phyloP scores from a whole-genome alignment of 2,797 vertebrate genomes.

The Bradypodion pumilum region DNA sequence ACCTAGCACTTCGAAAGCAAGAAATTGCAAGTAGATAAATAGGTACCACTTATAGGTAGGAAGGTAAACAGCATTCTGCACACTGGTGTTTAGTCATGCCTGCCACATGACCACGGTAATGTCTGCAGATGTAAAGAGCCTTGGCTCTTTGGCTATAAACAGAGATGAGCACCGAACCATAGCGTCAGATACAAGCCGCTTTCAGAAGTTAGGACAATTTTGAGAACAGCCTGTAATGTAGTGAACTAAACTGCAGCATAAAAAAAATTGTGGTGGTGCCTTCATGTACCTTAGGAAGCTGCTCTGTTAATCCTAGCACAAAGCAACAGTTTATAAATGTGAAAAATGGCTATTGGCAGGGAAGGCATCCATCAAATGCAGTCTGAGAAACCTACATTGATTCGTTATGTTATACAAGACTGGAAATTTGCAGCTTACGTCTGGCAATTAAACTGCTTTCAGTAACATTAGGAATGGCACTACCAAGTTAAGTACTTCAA shows the following conservation, averaged over 20 bases:
- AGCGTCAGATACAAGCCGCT: too few relatives aligned
- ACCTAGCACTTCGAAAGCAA: too few relatives aligned
- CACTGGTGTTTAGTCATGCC: too few relatives aligned
- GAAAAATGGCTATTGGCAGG: neutral
- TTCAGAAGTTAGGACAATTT: neutral
- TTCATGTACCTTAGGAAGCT: neutral
- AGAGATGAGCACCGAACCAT: too few relatives aligned
- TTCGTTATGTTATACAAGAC: neutral
- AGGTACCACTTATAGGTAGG: too few relatives aligned
- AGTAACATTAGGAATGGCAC: neutral
- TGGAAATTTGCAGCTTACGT: neutral
- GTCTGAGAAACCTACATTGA: neutral
- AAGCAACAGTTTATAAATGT: neutral
- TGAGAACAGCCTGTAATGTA: neutral
- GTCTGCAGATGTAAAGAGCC: too few relatives aligned
- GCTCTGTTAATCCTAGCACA: neutral
- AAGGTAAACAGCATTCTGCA: too few relatives aligned
- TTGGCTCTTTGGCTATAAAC: too few relatives aligned
- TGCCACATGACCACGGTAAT: too few relatives aligned
- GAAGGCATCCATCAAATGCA: neutral
- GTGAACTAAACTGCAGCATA: neutral
- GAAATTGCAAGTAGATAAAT: too few relatives aligned
- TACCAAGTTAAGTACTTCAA: neutral
- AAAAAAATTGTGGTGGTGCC: neutral
- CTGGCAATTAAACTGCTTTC: neutral